phyloP scores from a whole-genome alignment of 2,888 invertebrate genomes.

The Synergus japonicus region DNA sequence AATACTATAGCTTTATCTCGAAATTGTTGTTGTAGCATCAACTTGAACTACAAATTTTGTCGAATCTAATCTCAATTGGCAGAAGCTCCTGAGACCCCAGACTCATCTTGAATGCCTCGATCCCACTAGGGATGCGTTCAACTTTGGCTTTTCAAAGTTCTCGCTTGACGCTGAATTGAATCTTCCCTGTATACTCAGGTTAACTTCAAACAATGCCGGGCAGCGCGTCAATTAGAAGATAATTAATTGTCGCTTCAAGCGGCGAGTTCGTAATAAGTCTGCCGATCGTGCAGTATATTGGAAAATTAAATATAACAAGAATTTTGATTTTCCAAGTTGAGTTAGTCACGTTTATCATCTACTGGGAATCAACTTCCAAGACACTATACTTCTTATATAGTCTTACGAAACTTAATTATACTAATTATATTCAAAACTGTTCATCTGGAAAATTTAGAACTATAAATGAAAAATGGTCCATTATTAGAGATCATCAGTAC shows the following conservation, averaged over 20 bases:
- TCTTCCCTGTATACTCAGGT: slow-evolving; percentile 22
- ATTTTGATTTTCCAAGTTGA: slow-evolving; percentile 21
- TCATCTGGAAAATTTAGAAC: too few species aligned
- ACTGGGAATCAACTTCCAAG: neutral
- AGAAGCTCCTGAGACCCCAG: slow-evolving; percentile 54
- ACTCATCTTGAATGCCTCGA: slow-evolving; percentile 52
- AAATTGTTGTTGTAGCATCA: slow-evolving; percentile 53
- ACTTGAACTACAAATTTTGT: slow-evolving; percentile 54
- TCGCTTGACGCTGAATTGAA: slow-evolving; percentile 29
- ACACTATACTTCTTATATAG: neutral
- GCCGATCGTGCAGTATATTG: neutral
- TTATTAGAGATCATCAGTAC: too few species aligned
- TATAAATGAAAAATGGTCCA: too few species aligned
- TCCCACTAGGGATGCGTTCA: slow-evolving; percentile 30
- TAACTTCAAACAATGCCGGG: slow-evolving; percentile 30
- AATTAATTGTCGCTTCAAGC: slow-evolving; percentile 39
- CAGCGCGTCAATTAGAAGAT: slow-evolving; percentile 36
- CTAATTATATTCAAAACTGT: neutral
- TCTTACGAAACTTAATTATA: neutral
- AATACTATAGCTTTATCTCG: slow-evolving; percentile 42
- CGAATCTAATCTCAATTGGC: slow-evolving; percentile 57
- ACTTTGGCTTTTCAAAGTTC: slow-evolving; percentile 38
- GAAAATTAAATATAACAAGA: slow-evolving; percentile 8
- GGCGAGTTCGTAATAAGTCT: slow-evolving; percentile 16
- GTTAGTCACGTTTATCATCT: slow-evolving; percentile 10